Conservation (phyloP, 2,797 vertebrate species). For the Pempheris klunzingeri region DNA sequence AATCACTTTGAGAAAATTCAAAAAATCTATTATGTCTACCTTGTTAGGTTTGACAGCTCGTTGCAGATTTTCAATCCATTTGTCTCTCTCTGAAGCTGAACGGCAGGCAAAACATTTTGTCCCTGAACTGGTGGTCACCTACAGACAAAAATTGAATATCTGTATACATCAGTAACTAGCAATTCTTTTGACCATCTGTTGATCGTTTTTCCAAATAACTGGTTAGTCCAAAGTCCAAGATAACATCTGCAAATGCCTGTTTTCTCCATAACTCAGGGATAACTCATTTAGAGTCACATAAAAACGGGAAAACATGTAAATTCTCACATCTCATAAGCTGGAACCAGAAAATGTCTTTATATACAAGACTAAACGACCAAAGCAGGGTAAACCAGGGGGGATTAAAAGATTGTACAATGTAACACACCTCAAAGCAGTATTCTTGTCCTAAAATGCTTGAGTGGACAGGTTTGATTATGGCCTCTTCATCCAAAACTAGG, state of each 20-base stretch:
- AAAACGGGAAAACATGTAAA: not conserved
- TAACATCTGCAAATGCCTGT: not conserved
- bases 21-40: conserved; percentile 80
- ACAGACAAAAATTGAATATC: conserved; percentile 25
- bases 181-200: not conserved
- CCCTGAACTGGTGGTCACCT: conserved; percentile 95
- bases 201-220: not conserved
- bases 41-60: conserved; percentile 96
- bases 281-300: not conserved
- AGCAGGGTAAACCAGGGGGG: not conserved
- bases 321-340: not conserved
- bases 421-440: conserved; percentile 94
- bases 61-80: conserved; percentile 98
- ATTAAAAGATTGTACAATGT: conserved; percentile 12
- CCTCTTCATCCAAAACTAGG: conserved; percentile 96
- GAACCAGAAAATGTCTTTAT: not conserved
- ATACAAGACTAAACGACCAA: conserved; percentile 3
- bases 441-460: conserved; percentile 97
- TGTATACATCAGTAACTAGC: not conserved
- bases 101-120: conserved; percentile 97
- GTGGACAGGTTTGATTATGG: conserved; percentile 96
- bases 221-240: not conserved
- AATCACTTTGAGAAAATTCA: not conserved
- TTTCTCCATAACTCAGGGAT: not conserved
- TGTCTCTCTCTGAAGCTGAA: conserved; percentile 95